Conservation (phyloP, 2,888 invertebrate genomes). For the Chrysodeixis includens region DNA sequence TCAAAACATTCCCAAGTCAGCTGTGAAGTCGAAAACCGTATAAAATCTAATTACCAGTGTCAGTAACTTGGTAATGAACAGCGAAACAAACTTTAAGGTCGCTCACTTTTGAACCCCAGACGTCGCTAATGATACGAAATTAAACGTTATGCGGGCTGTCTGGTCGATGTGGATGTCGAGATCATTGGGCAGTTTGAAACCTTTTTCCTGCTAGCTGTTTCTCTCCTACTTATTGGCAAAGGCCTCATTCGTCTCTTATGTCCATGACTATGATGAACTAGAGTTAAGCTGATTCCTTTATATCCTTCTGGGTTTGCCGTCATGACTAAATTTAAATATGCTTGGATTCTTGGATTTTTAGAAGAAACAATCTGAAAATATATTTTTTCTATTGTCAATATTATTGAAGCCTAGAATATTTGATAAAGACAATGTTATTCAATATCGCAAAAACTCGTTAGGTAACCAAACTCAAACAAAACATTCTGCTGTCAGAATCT, state of each 20-base stretch:
- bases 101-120: constrained; percentile 4
- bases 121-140: constrained; percentile 1
- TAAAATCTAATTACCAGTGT: background rate
- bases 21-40: background rate
- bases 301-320: too few relatives aligned
- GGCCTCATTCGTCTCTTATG: too few relatives aligned
- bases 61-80: background rate
- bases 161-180: background rate
- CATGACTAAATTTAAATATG: too few relatives aligned
- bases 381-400: too few relatives aligned
- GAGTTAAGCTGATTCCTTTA: too few relatives aligned
- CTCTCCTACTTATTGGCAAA: too few relatives aligned
- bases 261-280: too few relatives aligned
- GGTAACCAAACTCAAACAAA: background rate
- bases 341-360: too few relatives aligned
- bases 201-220: background rate
- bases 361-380: too few relatives aligned
- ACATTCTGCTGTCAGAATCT: background rate
- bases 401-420: background rate
- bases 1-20: background rate
- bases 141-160: constrained; percentile 1
- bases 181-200: background rate
- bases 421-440: constrained; percentile 4
- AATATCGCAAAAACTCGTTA: constrained; percentile 1
- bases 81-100: background rate